Conservation (phyloP, 1,140 invertebrate genomes). For the Drosophila kohkoa region DNA sequence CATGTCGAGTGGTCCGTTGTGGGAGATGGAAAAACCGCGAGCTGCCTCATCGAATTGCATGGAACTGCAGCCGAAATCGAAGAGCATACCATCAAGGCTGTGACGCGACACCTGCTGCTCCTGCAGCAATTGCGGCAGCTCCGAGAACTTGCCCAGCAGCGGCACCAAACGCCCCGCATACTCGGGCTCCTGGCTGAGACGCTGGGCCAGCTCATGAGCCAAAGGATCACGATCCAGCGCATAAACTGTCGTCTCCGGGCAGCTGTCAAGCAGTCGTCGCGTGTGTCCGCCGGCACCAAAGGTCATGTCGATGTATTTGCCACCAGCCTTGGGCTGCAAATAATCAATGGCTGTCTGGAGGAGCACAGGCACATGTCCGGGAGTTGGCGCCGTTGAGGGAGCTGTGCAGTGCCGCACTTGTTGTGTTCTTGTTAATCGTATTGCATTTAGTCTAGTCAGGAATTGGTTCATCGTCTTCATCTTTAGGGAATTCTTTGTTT, state of each 20-base stretch:
- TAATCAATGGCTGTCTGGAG: slow-evolving; percentile 89
- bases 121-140: slow-evolving; percentile 90
- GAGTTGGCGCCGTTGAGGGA: not conserved
- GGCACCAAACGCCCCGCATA: slow-evolving; percentile 91
- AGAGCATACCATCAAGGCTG: slow-evolving; percentile 94
- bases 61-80: slow-evolving; percentile 98
- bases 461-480: slow-evolving; percentile 41
- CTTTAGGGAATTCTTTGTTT: not conserved
- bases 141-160: slow-evolving; percentile 94
- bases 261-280: slow-evolving; percentile 86
- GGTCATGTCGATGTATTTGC: slow-evolving; percentile 94
- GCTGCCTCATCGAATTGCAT: slow-evolving; percentile 95
- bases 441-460: slow-evolving; percentile 56
- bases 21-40: slow-evolving; percentile 94
- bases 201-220: slow-evolving; percentile 89
- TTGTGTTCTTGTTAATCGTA: slow-evolving; percentile 12
- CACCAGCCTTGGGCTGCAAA: slow-evolving; percentile 87
- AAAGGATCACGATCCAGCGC: slow-evolving; percentile 95
- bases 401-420: not conserved
- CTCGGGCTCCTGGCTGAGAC: slow-evolving; percentile 85
- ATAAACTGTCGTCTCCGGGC: slow-evolving; percentile 89
- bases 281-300: slow-evolving; percentile 98
- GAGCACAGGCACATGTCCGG: slow-evolving; percentile 90
- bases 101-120: slow-evolving; percentile 87
- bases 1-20: slow-evolving; percentile 97